Evolutionary conservation across 2,888 invertebrate genomes (phyloP).

Genomic region (Sclerodermus sp.): DNA sequence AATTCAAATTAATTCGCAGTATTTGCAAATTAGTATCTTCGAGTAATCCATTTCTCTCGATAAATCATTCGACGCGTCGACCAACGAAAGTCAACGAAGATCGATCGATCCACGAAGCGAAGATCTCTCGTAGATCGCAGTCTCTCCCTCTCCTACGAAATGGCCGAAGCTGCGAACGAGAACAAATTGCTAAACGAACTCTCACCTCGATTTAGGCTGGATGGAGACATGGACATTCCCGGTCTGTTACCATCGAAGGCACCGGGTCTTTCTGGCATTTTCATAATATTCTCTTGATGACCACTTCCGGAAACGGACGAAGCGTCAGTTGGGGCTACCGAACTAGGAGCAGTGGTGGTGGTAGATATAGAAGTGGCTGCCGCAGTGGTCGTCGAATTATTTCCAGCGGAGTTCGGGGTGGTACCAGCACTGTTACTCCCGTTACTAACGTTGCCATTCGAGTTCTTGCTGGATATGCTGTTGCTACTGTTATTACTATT

Average conservation of each 20-base stretch:
- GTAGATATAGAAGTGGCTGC: slow-evolving; percentile 41
- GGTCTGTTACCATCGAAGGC: slow-evolving; percentile 50
- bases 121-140: too few species aligned
- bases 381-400: slow-evolving; percentile 37
- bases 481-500: slow-evolving; percentile 20
- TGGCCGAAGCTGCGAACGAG: too few species aligned
- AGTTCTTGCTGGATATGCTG: slow-evolving; percentile 24
- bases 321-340: slow-evolving; percentile 40
- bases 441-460: slow-evolving; percentile 9
- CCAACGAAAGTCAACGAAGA: too few species aligned
- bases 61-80: too few species aligned
- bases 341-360: slow-evolving; percentile 39
- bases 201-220: slow-evolving; percentile 78
- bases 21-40: too few species aligned
- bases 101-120: too few species aligned
- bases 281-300: slow-evolving; percentile 45
- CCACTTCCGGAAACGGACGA: slow-evolving; percentile 37
- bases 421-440: slow-evolving; percentile 20
- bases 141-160: too few species aligned
- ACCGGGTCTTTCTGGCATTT: slow-evolving; percentile 44
- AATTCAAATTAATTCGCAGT: background rate
- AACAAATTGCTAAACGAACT: too few species aligned
- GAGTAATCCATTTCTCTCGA: too few species aligned
- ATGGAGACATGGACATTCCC: slow-evolving; percentile 68
- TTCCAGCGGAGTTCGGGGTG: slow-evolving; percentile 33